These are phyloP conservation scores for Catharus bicknelli DNA, from an alignment of 2,113 vertebrate genomes.

Conservation along the genomic window DNA sequence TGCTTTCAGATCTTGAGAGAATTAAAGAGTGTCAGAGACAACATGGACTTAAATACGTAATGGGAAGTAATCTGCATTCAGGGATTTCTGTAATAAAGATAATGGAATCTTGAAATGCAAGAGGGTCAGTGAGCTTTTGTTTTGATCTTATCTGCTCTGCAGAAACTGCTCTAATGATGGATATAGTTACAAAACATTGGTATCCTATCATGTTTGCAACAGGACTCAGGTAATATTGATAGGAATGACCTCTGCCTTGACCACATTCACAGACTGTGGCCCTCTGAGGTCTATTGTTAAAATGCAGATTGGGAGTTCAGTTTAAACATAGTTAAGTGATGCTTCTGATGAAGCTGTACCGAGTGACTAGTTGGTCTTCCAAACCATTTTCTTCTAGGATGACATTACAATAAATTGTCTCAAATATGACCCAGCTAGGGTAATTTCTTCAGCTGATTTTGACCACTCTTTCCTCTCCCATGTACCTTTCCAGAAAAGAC, in stretches of 20 bases:
- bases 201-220: neutral
- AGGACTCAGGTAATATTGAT: neutral
- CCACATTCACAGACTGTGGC: neutral
- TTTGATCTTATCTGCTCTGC: neutral
- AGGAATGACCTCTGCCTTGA: neutral
- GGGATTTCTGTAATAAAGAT: slow-evolving; percentile 11
- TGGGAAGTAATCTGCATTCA: neutral
- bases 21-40: neutral
- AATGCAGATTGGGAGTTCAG: neutral
- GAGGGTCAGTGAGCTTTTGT: neutral
- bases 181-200: neutral
- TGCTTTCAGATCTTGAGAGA: slow-evolving; percentile 5
- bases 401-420: neutral
- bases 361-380: neutral
- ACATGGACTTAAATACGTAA: neutral
- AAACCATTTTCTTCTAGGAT: neutral
- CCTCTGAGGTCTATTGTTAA: neutral
- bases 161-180: neutral
- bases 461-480: neutral
- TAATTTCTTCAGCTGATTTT: neutral
- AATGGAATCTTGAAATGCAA: slow-evolving; percentile 1
- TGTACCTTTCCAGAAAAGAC: neutral
- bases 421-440: neutral
- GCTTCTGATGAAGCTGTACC: neutral
- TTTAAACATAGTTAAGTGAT: neutral